Percentiles rank a stretch among this genome's conserved stretches.
phyloP scores from a whole-genome alignment of 2,797 vertebrate genomes.

The Acanthurus leucopareius region DNA sequence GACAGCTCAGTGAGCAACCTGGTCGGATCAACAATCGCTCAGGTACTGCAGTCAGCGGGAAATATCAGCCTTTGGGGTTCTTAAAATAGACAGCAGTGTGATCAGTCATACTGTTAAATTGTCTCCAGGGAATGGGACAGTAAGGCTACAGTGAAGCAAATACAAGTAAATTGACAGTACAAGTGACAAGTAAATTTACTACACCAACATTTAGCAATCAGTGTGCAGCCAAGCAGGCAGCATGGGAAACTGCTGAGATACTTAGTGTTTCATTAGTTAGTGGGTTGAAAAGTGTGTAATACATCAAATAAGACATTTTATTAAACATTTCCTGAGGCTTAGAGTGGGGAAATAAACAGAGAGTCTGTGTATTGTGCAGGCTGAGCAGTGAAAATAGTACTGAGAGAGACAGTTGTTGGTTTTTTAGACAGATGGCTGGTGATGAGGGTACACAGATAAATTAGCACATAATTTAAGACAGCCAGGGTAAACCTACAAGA shows the following conservation, averaged over 20 bases:
- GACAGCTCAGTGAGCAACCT: constrained; percentile 83
- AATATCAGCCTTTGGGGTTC: background rate
- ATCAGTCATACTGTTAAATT: background rate
- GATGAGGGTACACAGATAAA: background rate
- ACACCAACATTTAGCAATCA: background rate
- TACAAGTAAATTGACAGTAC: too few relatives aligned
- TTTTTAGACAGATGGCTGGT: constrained; percentile 11
- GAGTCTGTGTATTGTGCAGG: too few relatives aligned
- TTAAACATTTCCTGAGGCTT: background rate
- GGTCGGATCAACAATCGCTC: constrained; percentile 84
- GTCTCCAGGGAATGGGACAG: background rate
- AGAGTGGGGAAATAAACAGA: constrained; percentile 3
- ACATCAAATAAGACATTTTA: background rate
- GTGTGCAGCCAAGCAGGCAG: background rate
- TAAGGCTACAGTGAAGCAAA: background rate
- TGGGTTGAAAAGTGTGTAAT: background rate
- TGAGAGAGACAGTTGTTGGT: background rate
- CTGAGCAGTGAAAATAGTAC: background rate
- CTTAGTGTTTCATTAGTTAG: background rate
- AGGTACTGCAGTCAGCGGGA: constrained; percentile 71
- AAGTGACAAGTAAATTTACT: background rate
- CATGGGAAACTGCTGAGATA: background rate
- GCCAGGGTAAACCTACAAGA: background rate
- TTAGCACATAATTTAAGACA: background rate
- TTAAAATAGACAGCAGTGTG: background rate